Percentiles rank a stretch among this genome's conserved stretches.
These are phyloP conservation scores for Amphipoea oculea DNA, from an alignment of 2,888 invertebrate genomes.

Conservation along the genomic window DNA sequence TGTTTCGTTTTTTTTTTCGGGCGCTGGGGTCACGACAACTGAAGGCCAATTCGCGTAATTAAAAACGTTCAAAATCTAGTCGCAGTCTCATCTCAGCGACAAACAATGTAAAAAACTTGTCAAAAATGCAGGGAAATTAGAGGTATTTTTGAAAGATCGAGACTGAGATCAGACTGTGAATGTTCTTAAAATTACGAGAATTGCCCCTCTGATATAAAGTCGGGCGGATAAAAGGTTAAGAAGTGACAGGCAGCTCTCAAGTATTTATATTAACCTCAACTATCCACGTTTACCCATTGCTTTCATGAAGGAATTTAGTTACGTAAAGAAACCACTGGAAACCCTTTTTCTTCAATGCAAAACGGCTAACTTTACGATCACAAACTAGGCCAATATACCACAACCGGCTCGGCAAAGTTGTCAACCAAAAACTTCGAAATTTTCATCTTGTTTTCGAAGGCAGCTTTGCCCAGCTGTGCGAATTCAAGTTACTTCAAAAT, in stretches of 20 bases:
- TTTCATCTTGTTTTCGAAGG: conserved; percentile 14
- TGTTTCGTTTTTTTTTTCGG: too few relatives aligned
- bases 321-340: not conserved
- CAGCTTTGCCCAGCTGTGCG: not conserved
- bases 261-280: not conserved
- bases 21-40: too few relatives aligned
- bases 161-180: too few relatives aligned
- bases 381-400: conserved; percentile 11
- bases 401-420: not conserved
- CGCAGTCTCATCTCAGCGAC: too few relatives aligned
- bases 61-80: too few relatives aligned
- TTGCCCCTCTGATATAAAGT: too few relatives aligned
- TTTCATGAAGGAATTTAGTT: not conserved
- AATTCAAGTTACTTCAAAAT: conserved; percentile 1
- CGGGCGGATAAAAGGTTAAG: too few relatives aligned
- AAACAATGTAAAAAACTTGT: too few relatives aligned
- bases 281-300: not conserved
- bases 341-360: conserved; percentile 1
- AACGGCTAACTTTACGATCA: not conserved
- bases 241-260: not conserved
- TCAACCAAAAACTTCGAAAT: not conserved
- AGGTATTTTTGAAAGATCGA: too few relatives aligned
- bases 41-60: too few relatives aligned
- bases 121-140: too few relatives aligned
- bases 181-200: too few relatives aligned